Percentiles rank a stretch among this genome's conserved stretches.
Evolutionary conservation across 2,797 vertebrate genomes (phyloP).

Genomic region (Lutjanus argentimaculatus): DNA sequence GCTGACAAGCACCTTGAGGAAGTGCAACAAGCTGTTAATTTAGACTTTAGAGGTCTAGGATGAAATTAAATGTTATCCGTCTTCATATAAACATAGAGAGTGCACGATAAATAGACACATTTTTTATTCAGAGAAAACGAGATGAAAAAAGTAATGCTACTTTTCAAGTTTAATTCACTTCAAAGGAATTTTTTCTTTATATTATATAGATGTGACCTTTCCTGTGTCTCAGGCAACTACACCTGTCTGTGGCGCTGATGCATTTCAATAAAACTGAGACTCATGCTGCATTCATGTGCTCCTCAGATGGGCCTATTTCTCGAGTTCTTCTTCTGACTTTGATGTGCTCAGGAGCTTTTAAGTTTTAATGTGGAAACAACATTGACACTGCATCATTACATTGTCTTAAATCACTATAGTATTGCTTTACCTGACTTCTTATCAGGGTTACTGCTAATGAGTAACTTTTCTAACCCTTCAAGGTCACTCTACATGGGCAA

Average conservation of each 20-base stretch:
- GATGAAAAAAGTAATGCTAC: background rate
- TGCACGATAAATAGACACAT: background rate
- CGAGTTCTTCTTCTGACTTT: too few relatives aligned
- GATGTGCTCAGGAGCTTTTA: too few relatives aligned
- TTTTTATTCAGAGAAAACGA: background rate
- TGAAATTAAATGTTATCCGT: background rate
- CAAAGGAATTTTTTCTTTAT: background rate
- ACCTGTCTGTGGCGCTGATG: background rate
- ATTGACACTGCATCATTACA: too few relatives aligned
- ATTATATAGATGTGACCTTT: background rate
- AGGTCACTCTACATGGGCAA: too few relatives aligned
- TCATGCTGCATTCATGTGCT: too few relatives aligned
- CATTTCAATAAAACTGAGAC: background rate
- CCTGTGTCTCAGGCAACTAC: background rate
- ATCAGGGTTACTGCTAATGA: too few relatives aligned
- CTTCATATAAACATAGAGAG: background rate
- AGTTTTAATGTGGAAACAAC: too few relatives aligned
- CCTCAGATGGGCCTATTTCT: too few relatives aligned
- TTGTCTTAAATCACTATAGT: too few relatives aligned
- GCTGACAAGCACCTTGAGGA: slow-evolving; percentile 14
- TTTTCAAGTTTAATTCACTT: background rate
- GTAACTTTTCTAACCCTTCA: too few relatives aligned
- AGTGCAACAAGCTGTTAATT: slow-evolving; percentile 11
- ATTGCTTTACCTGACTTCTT: too few relatives aligned
- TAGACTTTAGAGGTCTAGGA: background rate